Conservation (phyloP, 2,797 vertebrate species). For the Phoeniculus purpureus region DNA sequence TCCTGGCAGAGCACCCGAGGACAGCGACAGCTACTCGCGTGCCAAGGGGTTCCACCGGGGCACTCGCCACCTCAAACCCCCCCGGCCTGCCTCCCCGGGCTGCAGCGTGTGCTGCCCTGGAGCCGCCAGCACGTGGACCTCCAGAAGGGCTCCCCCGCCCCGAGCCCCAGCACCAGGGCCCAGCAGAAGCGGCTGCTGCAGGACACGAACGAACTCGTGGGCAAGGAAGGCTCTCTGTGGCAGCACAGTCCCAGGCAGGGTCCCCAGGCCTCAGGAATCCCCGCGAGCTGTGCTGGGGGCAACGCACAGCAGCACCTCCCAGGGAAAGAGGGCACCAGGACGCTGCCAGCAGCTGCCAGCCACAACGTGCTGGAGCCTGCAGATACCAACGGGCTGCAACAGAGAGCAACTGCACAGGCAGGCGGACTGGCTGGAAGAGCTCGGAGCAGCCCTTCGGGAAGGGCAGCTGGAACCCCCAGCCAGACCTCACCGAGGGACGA, state of each 20-base stretch:
- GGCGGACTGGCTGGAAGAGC: neutral
- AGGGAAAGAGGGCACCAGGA: neutral
- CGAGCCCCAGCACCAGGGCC: no score
- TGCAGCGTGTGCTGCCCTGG: neutral
- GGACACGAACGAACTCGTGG: slow-evolving; percentile 7
- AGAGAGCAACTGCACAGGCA: neutral
- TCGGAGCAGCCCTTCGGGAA: no score
- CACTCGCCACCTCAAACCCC: neutral
- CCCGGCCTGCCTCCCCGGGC: neutral
- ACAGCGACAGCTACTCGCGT: neutral
- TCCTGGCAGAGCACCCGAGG: neutral
- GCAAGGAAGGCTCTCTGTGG: slow-evolving; percentile 49
- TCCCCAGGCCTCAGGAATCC: neutral
- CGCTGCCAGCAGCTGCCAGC: neutral
- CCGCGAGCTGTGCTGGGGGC: neutral
- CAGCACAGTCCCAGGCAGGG: slow-evolving; percentile 36
- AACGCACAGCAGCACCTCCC: neutral
- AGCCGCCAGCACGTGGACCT: neutral
- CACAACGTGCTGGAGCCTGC: no score
- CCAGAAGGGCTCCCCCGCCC: neutral
- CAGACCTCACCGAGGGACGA: neutral
- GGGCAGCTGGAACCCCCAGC: neutral
- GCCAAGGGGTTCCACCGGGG: neutral
- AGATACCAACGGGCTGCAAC: neutral
- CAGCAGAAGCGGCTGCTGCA: neutral